A percentile compares a stretch with the other conserved stretches of the same genome.
These are phyloP conservation scores for Epinephelus lanceolatus DNA, from an alignment of 2,113 vertebrate species.

Conservation along the genomic window DNA sequence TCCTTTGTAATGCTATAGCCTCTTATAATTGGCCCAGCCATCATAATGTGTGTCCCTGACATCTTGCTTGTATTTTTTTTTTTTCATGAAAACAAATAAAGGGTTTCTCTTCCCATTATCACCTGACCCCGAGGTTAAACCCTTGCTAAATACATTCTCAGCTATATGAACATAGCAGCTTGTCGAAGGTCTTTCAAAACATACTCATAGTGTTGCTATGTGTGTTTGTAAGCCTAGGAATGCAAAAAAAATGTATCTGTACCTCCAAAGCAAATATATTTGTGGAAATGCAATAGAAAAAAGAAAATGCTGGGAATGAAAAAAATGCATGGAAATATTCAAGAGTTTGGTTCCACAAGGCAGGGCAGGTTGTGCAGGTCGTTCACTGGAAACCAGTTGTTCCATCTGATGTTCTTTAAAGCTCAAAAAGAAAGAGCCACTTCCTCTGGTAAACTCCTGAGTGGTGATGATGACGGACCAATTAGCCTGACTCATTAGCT, in stretches of 20 bases:
- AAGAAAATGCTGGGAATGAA: background rate
- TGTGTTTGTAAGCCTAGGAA: background rate
- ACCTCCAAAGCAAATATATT: background rate
- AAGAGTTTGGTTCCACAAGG: background rate
- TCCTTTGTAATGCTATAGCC: no score
- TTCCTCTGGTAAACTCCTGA: constrained; percentile 73
- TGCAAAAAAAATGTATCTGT: background rate
- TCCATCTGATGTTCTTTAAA: constrained; percentile 40
- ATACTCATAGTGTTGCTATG: background rate
- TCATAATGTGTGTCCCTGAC: no score
- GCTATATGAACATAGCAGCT: background rate
- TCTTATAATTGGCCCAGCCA: no score
- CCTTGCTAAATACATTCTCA: background rate
- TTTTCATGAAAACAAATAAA: background rate
- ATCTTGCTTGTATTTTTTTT: no score
- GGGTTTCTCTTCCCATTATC: background rate
- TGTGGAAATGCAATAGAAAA: background rate
- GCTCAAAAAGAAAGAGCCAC: constrained; percentile 49
- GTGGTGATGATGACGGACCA: constrained; percentile 73
- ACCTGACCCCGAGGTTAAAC: constrained; percentile 2
- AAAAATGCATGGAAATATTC: background rate
- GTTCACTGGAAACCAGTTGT: constrained; percentile 52
- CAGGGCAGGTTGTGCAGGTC: background rate
- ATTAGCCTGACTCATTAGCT: constrained; percentile 82
- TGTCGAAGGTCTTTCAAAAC: no score